These are phyloP conservation scores for Sebastes paucispinis DNA, from an alignment of 2,797 vertebrate species.

Conservation along the genomic window DNA sequence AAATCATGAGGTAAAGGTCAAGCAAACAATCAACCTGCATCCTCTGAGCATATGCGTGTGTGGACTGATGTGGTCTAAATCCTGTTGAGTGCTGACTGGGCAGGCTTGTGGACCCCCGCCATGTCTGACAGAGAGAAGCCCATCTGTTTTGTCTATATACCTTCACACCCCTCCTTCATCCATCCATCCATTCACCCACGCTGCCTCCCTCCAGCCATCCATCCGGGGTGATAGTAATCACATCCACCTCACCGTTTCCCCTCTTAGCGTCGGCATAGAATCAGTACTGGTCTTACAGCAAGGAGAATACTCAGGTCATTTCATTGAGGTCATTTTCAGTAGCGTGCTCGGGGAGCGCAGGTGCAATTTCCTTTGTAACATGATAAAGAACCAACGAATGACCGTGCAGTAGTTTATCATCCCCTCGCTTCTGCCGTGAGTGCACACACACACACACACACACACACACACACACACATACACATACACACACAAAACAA, in stretches of 20 bases:
- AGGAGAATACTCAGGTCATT: conserved; percentile 25
- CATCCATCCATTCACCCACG: not conserved
- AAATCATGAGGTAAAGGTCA: conserved; percentile 35
- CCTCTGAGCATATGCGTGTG: not conserved
- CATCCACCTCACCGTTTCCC: not conserved
- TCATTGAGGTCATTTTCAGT: conserved; percentile 33
- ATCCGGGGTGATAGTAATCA: conserved; percentile 1
- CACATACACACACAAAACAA: not conserved
- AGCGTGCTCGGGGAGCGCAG: not conserved
- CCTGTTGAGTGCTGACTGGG: conserved; percentile 18
- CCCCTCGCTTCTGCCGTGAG: not conserved
- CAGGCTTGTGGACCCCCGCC: conserved; percentile 6
- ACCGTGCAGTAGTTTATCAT: conserved; percentile 8
- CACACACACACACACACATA: not conserved
- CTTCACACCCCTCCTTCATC: conserved; percentile 4
- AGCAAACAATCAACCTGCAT: conserved; percentile 44
- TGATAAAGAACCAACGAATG: conserved; percentile 20
- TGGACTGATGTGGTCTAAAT: conserved; percentile 17
- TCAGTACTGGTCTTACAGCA: conserved; percentile 2
- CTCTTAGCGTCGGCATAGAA: not conserved
- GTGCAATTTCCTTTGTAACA: conserved; percentile 28
- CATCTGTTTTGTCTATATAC: conserved; percentile 52
- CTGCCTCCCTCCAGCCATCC: not conserved
- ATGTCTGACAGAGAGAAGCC: conserved; percentile 28
- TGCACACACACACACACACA: not conserved